A percentile compares a stretch with the other conserved stretches of the same genome.
These are phyloP conservation scores for Gymnothorax reevesii DNA, from an alignment of 2,797 vertebrate species.

Conservation along the genomic window DNA sequence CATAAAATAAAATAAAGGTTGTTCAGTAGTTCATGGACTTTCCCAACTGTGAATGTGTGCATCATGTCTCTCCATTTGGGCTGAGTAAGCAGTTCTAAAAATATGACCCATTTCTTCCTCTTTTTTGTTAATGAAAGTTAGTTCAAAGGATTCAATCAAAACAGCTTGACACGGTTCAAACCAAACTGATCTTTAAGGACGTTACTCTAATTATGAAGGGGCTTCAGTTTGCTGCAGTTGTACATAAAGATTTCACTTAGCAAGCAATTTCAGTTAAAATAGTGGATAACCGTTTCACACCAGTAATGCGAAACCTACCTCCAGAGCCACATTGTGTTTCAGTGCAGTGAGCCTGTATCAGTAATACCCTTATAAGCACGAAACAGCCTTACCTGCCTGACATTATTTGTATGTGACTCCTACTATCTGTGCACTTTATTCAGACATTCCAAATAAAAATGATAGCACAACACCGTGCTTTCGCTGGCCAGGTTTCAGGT, in stretches of 20 bases:
- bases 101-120: background rate
- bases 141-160: background rate
- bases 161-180: background rate
- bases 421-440: background rate
- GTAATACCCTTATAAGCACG: background rate
- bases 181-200: background rate
- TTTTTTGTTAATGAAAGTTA: background rate
- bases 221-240: background rate
- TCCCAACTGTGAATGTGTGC: too few relatives aligned
- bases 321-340: background rate
- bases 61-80: background rate
- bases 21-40: too few relatives aligned
- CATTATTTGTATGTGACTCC: background rate
- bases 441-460: slow-evolving; percentile 8
- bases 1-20: too few relatives aligned
- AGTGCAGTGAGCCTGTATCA: background rate
- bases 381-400: background rate
- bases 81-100: background rate
- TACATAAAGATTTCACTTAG: slow-evolving; percentile 6
- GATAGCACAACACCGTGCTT: slow-evolving; percentile 23
- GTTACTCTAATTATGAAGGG: slow-evolving; percentile 15
- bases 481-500: background rate
- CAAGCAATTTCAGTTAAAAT: background rate
- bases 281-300: background rate
- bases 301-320: background rate